Conservation (phyloP, 2,113 vertebrate species). For the Cranoglanis bouderius region DNA sequence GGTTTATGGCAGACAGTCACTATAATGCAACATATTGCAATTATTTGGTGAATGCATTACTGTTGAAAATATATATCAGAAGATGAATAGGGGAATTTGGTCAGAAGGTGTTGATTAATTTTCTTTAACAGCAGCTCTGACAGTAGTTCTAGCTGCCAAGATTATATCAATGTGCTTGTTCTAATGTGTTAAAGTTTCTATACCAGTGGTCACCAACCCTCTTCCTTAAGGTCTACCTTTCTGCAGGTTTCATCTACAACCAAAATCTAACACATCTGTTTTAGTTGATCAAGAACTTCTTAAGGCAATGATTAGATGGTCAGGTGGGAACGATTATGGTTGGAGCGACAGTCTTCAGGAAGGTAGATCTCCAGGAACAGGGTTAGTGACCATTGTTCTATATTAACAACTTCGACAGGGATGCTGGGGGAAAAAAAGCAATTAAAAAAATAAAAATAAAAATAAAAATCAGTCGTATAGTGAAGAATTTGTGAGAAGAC, state of each 20-base stretch:
- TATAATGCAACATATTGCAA: constrained; percentile 20
- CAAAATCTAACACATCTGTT: too few species aligned
- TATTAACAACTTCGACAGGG: not conserved
- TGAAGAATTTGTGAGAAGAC: not conserved
- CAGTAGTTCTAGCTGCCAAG: not conserved
- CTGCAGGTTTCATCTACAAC: too few species aligned
- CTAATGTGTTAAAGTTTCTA: not conserved
- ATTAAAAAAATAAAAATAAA: not conserved
- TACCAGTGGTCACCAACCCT: too few species aligned
- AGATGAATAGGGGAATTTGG: not conserved
- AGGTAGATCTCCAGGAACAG: too few species aligned
- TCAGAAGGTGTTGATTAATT: not conserved
- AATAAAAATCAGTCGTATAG: not conserved
- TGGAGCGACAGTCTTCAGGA: too few species aligned
- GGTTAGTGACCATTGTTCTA: not conserved
- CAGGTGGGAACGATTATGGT: too few species aligned
- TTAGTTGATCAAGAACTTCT: too few species aligned
- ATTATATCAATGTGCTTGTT: not conserved
- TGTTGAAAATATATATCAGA: not conserved
- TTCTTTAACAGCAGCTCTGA: not conserved
- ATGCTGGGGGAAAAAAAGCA: not conserved
- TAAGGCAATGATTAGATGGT: too few species aligned
- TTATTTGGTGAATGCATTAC: not conserved
- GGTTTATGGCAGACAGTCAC: constrained; percentile 21
- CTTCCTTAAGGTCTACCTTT: too few species aligned